Evolutionary conservation across 2,888 invertebrate genomes (phyloP).

Genomic region (Shargacucullia verbasci): DNA sequence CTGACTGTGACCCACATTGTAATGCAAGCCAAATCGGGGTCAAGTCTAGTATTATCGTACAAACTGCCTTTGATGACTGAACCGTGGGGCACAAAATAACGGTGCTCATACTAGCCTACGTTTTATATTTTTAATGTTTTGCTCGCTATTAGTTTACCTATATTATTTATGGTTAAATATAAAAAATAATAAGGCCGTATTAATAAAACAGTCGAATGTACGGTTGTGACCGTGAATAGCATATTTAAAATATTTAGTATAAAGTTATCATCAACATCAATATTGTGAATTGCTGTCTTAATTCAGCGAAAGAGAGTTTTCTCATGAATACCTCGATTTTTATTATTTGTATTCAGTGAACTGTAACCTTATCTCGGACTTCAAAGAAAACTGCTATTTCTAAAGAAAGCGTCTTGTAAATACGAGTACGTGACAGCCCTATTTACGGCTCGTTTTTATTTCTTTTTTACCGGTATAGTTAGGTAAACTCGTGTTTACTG

Average conservation of each 20-base stretch:
- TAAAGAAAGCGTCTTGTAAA: conserved; percentile 24
- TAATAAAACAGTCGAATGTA: too few species aligned
- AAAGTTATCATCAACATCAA: conserved; percentile 6
- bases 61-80: not conserved
- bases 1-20: conserved; percentile 69
- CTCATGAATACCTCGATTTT: conserved; percentile 30
- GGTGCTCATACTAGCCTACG: too few species aligned
- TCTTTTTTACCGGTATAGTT: conserved; percentile 45
- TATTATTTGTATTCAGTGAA: conserved; percentile 35
- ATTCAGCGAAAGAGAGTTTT: conserved; percentile 20
- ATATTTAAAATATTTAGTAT: not conserved
- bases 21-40: conserved; percentile 67
- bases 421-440: conserved; percentile 41
- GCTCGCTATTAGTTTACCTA: too few species aligned
- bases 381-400: conserved; percentile 38
- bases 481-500: conserved; percentile 50
- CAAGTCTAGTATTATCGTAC: conserved; percentile 57
- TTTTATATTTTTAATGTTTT: too few species aligned
- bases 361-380: conserved; percentile 34
- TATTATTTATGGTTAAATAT: too few species aligned
- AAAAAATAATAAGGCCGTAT: too few species aligned
- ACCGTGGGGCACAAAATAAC: too few species aligned
- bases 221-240: conserved; percentile 2
- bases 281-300: conserved; percentile 12
- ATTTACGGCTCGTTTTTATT: conserved; percentile 49